Conservation (phyloP, 2,113 vertebrate genomes). For the Grallaria varia region DNA sequence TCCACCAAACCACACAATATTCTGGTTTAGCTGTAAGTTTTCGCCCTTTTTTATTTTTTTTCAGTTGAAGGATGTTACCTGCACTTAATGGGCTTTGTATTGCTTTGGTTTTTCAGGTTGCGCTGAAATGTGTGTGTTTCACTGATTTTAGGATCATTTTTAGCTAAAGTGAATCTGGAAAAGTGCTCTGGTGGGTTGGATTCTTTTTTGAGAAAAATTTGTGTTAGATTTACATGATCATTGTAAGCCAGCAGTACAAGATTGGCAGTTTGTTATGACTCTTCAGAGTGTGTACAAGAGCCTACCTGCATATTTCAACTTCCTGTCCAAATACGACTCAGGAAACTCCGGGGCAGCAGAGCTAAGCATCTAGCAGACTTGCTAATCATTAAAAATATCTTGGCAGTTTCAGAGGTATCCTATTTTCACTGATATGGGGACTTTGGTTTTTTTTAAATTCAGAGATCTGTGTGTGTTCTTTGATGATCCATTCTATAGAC, state of each 20-base stretch:
- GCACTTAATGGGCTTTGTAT: not conserved
- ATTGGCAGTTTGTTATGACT: not conserved
- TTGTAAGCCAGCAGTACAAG: not conserved
- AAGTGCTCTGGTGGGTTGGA: not conserved
- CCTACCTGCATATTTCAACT: not conserved
- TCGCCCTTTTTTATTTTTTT: not conserved
- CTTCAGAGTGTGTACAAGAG: not conserved
- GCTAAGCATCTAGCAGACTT: not conserved
- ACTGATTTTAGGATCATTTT: not conserved
- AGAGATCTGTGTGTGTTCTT: not conserved
- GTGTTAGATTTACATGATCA: not conserved
- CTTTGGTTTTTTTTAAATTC: not conserved
- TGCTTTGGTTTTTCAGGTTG: not conserved
- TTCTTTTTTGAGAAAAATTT: not conserved
- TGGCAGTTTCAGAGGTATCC: not conserved
- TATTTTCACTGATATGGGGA: not conserved
- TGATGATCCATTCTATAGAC: not conserved
- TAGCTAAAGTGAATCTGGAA: not conserved
- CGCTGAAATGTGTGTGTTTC: not conserved
- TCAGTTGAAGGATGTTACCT: not conserved
- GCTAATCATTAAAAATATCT: not conserved
- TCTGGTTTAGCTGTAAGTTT: not conserved
- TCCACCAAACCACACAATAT: not conserved
- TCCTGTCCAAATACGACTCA: not conserved
- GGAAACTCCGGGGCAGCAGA: not conserved